phyloP scores from a whole-genome alignment of 1,140 invertebrate genomes.

The Macrotrachela quadricornifera region DNA sequence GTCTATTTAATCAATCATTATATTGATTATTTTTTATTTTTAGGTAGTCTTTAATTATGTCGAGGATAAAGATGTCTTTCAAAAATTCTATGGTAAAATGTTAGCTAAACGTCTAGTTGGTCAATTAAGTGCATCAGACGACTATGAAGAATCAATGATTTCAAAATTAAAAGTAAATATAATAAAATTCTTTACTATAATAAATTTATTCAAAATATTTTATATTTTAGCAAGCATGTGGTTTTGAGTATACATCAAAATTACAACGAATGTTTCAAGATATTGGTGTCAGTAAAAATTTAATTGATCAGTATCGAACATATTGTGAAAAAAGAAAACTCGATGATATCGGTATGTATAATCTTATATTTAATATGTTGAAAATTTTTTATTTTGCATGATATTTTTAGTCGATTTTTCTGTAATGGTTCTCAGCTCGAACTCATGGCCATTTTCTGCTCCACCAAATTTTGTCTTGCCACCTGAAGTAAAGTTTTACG shows the following conservation, averaged over 20 bases:
- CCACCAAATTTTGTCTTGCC: conserved; percentile 70
- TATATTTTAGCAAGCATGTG: conserved; percentile 60
- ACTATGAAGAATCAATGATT: conserved; percentile 97
- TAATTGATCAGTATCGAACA: conserved; percentile 69
- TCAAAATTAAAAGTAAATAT: conserved; percentile 63
- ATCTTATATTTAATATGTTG: no score
- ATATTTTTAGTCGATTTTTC: conserved; percentile 10
- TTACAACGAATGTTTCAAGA: conserved; percentile 96
- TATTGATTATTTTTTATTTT: no score
- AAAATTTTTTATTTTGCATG: no score
- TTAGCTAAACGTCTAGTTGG: conserved; percentile 83
- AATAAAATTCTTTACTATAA: not conserved
- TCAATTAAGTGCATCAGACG: conserved; percentile 92
- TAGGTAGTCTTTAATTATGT: conserved; percentile 68
- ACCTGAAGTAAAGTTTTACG: conserved; percentile 47
- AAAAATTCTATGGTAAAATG: conserved; percentile 99
- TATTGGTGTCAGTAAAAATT: conserved; percentile 86
- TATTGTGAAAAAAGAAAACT: no score
- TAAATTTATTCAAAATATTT: conserved; percentile 2
- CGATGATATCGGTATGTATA: no score
- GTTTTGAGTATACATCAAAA: conserved; percentile 97
- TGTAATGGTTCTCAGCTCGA: conserved; percentile 58
- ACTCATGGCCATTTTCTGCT: conserved; percentile 93
- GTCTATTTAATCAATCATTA: no score
- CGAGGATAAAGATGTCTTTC: conserved; percentile 99